phyloP scores from a whole-genome alignment of 2,113 vertebrate species.

The Nerophis lumbriciformis region DNA sequence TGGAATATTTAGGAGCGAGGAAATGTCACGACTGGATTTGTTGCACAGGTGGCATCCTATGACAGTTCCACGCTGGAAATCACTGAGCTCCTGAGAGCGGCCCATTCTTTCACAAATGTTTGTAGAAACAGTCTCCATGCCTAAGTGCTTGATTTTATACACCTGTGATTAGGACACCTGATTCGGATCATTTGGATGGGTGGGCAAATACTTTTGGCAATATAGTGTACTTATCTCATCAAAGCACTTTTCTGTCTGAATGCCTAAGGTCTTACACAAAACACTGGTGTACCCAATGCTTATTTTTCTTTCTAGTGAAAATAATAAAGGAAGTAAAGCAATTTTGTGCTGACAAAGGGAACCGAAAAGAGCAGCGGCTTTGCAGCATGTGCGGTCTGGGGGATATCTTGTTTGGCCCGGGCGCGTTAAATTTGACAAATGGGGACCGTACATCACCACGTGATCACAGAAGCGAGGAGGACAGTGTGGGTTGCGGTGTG shows the following conservation, averaged over 20 bases:
- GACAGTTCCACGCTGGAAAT: too few species aligned
- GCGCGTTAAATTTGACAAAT: slow-evolving; percentile 50
- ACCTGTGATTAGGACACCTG: too few species aligned
- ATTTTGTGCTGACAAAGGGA: slow-evolving; percentile 11
- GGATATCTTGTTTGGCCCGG: slow-evolving; percentile 27
- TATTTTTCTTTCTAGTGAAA: slow-evolving; percentile 18
- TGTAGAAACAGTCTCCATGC: too few species aligned
- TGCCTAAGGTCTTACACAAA: slow-evolving; percentile 16
- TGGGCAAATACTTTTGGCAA: too few species aligned
- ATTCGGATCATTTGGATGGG: too few species aligned
- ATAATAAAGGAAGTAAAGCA: slow-evolving; percentile 27
- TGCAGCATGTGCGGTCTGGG: slow-evolving; percentile 35
- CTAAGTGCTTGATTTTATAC: too few species aligned
- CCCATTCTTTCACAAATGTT: too few species aligned
- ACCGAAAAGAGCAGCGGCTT: slow-evolving; percentile 32
- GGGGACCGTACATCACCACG: slow-evolving; percentile 33
- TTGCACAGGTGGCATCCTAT: too few species aligned
- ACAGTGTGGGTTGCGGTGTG: slow-evolving; percentile 30
- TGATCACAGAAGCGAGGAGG: slow-evolving; percentile 42
- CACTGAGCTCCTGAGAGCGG: too few species aligned
- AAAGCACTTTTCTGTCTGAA: slow-evolving; percentile 34
- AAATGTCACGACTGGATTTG: too few species aligned
- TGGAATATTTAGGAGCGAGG: too few species aligned
- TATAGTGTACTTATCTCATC: slow-evolving; percentile 32
- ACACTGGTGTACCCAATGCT: background rate